phyloP scores from a whole-genome alignment of 2,113 vertebrate genomes.

The Aphyosemion australe region DNA sequence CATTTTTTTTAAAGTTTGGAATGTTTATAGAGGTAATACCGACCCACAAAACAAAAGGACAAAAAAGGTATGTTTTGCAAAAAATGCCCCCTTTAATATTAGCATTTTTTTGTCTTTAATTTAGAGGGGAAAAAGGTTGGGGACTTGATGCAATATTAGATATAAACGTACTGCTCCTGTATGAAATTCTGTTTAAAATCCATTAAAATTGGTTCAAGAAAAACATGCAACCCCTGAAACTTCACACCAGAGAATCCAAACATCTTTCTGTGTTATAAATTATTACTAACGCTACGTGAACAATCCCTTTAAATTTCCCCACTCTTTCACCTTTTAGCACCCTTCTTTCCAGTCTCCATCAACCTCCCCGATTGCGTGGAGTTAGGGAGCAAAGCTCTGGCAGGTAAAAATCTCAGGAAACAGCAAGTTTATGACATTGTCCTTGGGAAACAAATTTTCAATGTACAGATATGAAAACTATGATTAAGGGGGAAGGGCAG shows the following conservation, averaged over 20 bases:
- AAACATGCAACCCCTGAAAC: constrained; percentile 79
- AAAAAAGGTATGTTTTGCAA: too few species aligned
- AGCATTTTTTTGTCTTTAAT: too few species aligned
- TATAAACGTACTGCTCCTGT: too few species aligned
- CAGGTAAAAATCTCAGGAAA: constrained; percentile 93
- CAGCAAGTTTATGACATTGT: constrained; percentile 96
- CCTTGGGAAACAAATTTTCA: constrained; percentile 97
- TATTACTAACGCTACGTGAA: constrained; percentile 16
- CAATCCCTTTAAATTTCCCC: constrained; percentile 24
- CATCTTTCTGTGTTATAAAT: constrained; percentile 60
- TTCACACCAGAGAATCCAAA: constrained; percentile 67
- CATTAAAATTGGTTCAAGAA: background rate
- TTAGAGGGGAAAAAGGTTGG: too few species aligned
- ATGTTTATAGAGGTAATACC: too few species aligned
- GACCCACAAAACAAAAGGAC: too few species aligned
- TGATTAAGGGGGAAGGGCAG: constrained; percentile 88
- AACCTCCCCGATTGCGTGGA: constrained; percentile 84
- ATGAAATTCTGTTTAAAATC: too few species aligned
- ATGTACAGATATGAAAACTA: constrained; percentile 98
- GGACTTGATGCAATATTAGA: too few species aligned
- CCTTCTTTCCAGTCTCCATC: constrained; percentile 30
- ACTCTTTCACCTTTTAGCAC: constrained; percentile 36
- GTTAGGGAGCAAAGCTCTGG: constrained; percentile 84
- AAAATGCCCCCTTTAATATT: too few species aligned
- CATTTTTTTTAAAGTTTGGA: too few species aligned